phyloP scores from a whole-genome alignment of 2,888 invertebrate species.

The Branchipolynoe longqiensis region DNA sequence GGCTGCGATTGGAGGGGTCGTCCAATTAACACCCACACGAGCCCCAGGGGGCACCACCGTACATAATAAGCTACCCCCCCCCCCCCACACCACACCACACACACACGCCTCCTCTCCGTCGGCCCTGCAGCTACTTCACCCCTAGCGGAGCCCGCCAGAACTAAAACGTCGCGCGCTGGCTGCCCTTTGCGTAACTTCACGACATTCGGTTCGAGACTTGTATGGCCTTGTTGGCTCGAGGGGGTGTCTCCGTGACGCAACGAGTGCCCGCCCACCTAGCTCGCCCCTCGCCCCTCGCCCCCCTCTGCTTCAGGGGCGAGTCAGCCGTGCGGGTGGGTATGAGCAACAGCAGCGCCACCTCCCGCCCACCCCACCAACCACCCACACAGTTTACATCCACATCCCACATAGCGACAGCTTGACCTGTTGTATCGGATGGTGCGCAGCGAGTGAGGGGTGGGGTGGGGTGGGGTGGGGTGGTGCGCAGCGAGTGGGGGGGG shows the following conservation, averaged over 20 bases:
- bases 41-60: constrained; percentile 1
- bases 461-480: background rate
- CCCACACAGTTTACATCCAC: too few relatives aligned
- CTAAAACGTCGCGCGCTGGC: constrained; percentile 13
- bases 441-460: background rate
- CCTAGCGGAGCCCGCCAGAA: background rate
- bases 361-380: too few relatives aligned
- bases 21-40: constrained; percentile 35
- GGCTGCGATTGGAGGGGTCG: constrained; percentile 46
- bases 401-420: background rate
- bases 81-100: too few relatives aligned
- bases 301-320: background rate
- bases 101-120: too few relatives aligned
- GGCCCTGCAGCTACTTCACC: too few relatives aligned
- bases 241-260: constrained; percentile 18
- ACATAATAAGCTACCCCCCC: constrained; percentile 18
- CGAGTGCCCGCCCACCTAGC: background rate
- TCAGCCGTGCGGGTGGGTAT: background rate
- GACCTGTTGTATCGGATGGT: constrained; percentile 37
- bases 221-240: constrained; percentile 14
- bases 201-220: constrained; percentile 49
- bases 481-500: background rate
- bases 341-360: constrained; percentile 23
- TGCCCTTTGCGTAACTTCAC: constrained; percentile 48
- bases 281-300: background rate